Base-by-base conservation (phyloP, 2,888 invertebrate genomes). In the Criorhina ranunculi region DNA sequence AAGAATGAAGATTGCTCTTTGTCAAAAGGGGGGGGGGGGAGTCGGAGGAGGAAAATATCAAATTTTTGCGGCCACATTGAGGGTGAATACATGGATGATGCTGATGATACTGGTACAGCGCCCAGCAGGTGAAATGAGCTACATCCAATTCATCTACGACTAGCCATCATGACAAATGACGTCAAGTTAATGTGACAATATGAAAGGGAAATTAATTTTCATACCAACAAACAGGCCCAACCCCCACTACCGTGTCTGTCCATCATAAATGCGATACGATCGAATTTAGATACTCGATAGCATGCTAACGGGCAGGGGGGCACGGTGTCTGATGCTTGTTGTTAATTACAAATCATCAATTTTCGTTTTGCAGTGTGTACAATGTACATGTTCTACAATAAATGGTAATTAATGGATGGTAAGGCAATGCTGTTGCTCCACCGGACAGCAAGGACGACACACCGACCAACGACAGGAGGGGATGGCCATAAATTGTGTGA, bases 111-210 rank as follows among this genome's bases (percentile, higher is more conserved):
- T 40, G 83, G 35, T 31, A 44, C 44, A 40, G 60, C 51, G 49
- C 66, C 57, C 35, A n/a, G 51, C 80, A 85, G 85, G 85, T 85
- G 75, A 80, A 76, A 80, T 66, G 75, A 66, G 80, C 80, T 66
- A 55, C 75, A 70, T 70, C 66, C 19, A 66, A n/a, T 49, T 31
- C 75, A 51, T 72, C 72, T 51, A 79, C 69, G 64, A 31, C 80
- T 70, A 66, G 40, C 87, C 55, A 72, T 81, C 81, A 88, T 87
- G 88, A 87, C 87, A 88, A 87, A 88, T 87, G 86, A 86, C 87
- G 86, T 87, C 86, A 86, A 86, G 82, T 87, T 87, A 87, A 87
- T 87, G 86, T 87, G 78, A 86, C 86, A 87, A 86, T 86, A 86
- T 82, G 80, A 85, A 85, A 85, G 66, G 85, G 80, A 85, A 85